Percentiles rank a stretch among this genome's conserved stretches.
Conservation (phyloP, 2,888 invertebrate genomes). For the Ophion ellenae region DNA sequence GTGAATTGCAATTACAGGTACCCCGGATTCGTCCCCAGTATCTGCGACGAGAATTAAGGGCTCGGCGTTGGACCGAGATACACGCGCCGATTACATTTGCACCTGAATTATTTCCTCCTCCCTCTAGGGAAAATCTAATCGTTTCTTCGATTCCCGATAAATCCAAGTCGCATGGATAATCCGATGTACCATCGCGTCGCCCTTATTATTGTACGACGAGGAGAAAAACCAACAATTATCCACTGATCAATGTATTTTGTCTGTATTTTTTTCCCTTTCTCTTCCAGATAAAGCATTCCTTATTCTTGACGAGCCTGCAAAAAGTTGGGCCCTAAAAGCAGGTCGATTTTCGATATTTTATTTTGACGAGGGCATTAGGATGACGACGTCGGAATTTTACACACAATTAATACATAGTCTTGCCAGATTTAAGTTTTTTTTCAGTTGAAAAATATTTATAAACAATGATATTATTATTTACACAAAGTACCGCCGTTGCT, state of each 20-base stretch:
- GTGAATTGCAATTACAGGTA: slow-evolving; percentile 45
- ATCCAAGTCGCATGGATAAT: slow-evolving; percentile 7
- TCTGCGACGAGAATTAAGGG: slow-evolving; percentile 45
- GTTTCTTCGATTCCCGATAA: slow-evolving; percentile 32
- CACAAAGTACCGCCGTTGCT: too few relatives aligned
- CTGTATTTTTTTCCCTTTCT: neutral
- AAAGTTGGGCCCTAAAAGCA: too few relatives aligned
- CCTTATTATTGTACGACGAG: neutral
- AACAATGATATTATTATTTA: too few relatives aligned
- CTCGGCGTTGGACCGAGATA: slow-evolving; percentile 23
- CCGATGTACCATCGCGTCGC: neutral
- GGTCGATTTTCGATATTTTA: too few relatives aligned
- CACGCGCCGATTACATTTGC: slow-evolving; percentile 48
- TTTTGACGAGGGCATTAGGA: too few relatives aligned
- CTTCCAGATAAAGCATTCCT: too few relatives aligned
- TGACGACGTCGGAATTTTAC: too few relatives aligned
- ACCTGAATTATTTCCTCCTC: slow-evolving; percentile 49
- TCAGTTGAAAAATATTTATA: too few relatives aligned
- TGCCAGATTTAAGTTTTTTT: too few relatives aligned
- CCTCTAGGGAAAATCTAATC: slow-evolving; percentile 41
- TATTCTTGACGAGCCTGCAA: too few relatives aligned
- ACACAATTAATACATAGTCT: too few relatives aligned
- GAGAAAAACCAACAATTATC: neutral
- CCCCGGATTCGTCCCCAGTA: neutral
- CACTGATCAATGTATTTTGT: neutral